These are phyloP conservation scores for Sinhomidia bicolor DNA, from an alignment of 2,888 invertebrate genomes.

Conservation along the genomic window DNA sequence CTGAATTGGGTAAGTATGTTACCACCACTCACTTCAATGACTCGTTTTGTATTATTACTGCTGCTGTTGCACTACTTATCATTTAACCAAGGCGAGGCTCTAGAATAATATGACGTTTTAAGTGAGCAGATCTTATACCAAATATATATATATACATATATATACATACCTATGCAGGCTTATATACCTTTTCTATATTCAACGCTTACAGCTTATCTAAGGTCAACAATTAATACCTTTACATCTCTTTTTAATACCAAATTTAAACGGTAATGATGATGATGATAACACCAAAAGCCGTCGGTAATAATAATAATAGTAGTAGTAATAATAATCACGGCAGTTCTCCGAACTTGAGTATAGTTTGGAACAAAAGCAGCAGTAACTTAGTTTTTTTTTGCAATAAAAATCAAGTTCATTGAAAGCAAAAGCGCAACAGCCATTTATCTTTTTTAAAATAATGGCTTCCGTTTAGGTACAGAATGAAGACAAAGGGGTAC, in stretches of 20 bases:
- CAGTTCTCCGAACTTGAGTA: not conserved
- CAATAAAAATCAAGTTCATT: slow-evolving; percentile 62
- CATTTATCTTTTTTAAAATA: slow-evolving; percentile 17
- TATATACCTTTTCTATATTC: not conserved
- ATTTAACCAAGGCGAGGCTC: not conserved
- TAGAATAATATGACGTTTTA: not conserved
- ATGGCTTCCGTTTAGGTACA: slow-evolving; percentile 33
- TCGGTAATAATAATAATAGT: too few species aligned
- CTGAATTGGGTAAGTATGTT: slow-evolving; percentile 71
- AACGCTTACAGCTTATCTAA: not conserved
- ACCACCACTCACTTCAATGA: slow-evolving; percentile 47
- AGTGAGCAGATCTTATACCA: not conserved
- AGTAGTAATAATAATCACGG: too few species aligned
- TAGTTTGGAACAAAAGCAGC: not conserved
- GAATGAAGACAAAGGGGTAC: slow-evolving; percentile 5
- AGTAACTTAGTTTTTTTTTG: not conserved
- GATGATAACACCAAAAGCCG: too few species aligned
- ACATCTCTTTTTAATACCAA: not conserved
- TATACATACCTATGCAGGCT: not conserved
- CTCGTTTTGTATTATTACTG: too few species aligned
- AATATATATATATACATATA: not conserved
- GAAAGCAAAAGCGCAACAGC: slow-evolving; percentile 68
- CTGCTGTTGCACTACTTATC: not conserved
- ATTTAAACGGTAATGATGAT: not conserved
- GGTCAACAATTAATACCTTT: not conserved